These are phyloP conservation scores for Poliocrania exsul DNA, from an alignment of 2,797 vertebrate genomes.

Conservation along the genomic window DNA sequence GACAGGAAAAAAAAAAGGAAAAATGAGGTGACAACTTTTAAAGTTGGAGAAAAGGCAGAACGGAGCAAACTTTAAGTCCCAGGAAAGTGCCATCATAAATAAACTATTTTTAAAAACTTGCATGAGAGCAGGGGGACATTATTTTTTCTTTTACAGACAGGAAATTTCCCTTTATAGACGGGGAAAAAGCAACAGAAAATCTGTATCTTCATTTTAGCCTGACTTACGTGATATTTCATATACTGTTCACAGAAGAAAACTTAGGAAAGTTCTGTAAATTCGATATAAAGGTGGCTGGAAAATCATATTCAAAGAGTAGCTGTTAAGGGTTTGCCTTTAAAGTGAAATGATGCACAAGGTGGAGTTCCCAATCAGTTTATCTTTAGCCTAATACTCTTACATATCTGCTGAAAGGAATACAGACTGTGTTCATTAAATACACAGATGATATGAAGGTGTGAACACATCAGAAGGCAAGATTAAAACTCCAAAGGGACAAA, in stretches of 20 bases:
- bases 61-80: neutral
- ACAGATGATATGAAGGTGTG: neutral
- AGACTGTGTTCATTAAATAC: neutral
- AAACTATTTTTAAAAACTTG: neutral
- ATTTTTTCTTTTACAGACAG: neutral
- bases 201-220: neutral
- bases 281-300: neutral
- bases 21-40: neutral
- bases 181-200: neutral
- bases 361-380: neutral
- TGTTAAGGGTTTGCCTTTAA: neutral
- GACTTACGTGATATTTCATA: neutral
- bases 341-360: neutral
- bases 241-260: neutral
- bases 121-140: neutral
- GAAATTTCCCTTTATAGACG: neutral
- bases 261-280: neutral
- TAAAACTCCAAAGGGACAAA: neutral
- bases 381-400: neutral
- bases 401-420: neutral
- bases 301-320: neutral
- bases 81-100: neutral
- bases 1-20: neutral
- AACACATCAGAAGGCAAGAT: neutral
- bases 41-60: neutral